Base-by-base conservation (phyloP, 2,113 vertebrate genomes). In the Tapirus terrestris region DNA sequence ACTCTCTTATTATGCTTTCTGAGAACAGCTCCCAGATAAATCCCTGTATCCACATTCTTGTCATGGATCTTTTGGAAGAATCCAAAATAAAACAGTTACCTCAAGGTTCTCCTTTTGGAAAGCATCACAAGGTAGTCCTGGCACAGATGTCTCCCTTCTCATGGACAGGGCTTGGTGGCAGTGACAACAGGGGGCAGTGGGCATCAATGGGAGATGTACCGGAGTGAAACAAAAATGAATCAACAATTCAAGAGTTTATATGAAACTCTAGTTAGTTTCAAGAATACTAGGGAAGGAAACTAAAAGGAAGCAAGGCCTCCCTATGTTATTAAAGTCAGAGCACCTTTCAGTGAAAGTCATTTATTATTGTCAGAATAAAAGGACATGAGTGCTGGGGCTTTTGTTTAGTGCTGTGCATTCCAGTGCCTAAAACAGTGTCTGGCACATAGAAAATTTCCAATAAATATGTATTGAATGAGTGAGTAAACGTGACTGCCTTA, bases 331-430 rank as follows among this genome's bases (percentile, higher is more conserved):
- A 11, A 43, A 70, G 14, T 93, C 12, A 87, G 31, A 82, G 17
- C 12, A 75, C 20, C 11, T 77, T 18, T 90, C 53, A 77, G 60
- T 63, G 25, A 53, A 84, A 81, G 33, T 76, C 43, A 53, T 58
- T 29, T 51, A 51, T 93, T 77, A 87, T 17, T 58, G 9, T 81
- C 36, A 96, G 61, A 61, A 87, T 80, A 72, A 82, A 96, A 82
- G 45, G 31, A 36, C 23, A 3, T 9, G 6, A 67, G 4, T 80
- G 33, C 5, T 31, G 18, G 21, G 25, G 1, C 3, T 6, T 86
- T 58, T 70, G 45, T 43, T 88, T 36, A 45, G 53, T 65, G 9
- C 43, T 60, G 10, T 23, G 7, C 80, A 70, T 31, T 56, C 21
- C 65, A 86, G 67, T 31, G 58, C 45, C 17, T 67, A 86, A 63